Conservation (phyloP, 2,888 invertebrate species). For the Anarsia innoxiella region DNA sequence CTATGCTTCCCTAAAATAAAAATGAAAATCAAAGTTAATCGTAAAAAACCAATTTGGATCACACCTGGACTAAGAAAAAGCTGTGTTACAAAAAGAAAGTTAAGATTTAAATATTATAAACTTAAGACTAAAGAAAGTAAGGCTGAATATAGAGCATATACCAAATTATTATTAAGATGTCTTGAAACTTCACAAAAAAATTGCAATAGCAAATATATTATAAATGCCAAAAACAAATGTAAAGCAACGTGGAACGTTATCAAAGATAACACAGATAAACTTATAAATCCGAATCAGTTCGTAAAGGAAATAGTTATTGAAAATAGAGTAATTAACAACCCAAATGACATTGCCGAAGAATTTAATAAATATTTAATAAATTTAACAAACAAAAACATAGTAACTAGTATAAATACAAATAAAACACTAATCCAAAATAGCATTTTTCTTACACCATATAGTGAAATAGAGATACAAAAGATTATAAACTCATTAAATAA, state of each 20-base stretch:
- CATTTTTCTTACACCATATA: not conserved
- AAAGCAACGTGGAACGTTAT: constrained; percentile 4
- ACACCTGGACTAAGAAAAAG: not conserved
- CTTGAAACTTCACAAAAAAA: not conserved
- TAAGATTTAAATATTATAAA: no score
- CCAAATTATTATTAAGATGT: constrained; percentile 2
- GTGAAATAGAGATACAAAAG: not conserved
- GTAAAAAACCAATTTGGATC: not conserved
- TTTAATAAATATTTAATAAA: not conserved
- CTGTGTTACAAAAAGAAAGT: not conserved
- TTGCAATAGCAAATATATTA: no score
- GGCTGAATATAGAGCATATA: not conserved
- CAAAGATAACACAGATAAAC: not conserved
- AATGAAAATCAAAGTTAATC: not conserved
- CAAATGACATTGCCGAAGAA: not conserved
- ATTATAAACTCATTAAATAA: not conserved
- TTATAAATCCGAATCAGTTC: not conserved
- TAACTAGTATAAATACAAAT: not conserved
- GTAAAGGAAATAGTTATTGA: not conserved
- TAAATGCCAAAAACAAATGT: constrained; percentile 1
- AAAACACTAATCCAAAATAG: not conserved
- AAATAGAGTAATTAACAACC: not conserved
- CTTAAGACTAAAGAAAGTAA: not conserved
- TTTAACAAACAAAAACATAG: not conserved
- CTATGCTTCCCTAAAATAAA: constrained; percentile 8